A percentile compares a stretch with the other conserved stretches of the same genome.
Conservation (phyloP, 2,113 vertebrate species). For the Solea senegalensis region DNA sequence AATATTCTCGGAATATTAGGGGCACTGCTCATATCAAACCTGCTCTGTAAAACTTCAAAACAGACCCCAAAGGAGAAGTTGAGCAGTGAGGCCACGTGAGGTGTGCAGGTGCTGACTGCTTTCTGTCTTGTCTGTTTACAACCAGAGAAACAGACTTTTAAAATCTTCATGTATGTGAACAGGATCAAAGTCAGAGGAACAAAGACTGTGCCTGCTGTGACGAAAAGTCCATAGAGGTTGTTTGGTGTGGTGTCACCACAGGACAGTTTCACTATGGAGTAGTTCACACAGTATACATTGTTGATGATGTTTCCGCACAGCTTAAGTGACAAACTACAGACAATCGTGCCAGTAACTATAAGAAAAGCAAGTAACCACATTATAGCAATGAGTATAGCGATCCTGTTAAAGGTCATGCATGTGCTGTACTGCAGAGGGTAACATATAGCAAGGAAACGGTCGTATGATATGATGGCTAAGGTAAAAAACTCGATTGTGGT, state of each 20-base stretch:
- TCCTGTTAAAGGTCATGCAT: conserved; percentile 42
- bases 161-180: conserved; percentile 1
- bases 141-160: not conserved
- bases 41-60: not conserved
- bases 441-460: conserved; percentile 75
- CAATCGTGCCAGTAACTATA: not conserved
- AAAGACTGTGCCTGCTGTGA: not conserved
- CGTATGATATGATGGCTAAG: conserved; percentile 75
- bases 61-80: conserved; percentile 1
- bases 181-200: not conserved
- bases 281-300: conserved; percentile 2
- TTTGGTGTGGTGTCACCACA: not conserved
- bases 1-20: not conserved
- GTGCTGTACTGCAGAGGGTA: conserved; percentile 69
- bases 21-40: not conserved
- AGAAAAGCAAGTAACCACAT: conserved; percentile 41
- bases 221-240: not conserved
- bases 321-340: conserved; percentile 15
- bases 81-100: conserved; percentile 2
- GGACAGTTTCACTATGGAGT: not conserved
- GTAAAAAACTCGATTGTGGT: not conserved
- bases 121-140: not conserved
- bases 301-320: conserved; percentile 2
- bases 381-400: not conserved
- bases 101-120: conserved; percentile 7